Conservation (phyloP, 1,140 invertebrate species). For the Panagrolaimus sp. region DNA sequence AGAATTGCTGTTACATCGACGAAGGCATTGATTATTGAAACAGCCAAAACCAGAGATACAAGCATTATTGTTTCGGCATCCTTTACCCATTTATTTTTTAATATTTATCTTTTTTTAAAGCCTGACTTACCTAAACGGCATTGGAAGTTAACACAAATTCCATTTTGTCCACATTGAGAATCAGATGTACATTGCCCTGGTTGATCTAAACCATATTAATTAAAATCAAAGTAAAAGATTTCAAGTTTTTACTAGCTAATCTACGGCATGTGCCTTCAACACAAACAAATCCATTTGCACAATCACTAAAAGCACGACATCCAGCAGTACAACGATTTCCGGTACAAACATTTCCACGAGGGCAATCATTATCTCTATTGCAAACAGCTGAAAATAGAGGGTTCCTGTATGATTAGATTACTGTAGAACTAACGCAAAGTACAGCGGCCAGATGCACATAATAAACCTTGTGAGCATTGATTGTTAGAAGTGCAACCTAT, state of each 20-base stretch:
- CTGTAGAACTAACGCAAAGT: not conserved
- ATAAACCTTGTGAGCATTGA: not conserved
- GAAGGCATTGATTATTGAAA: not conserved
- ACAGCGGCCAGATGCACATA: not conserved
- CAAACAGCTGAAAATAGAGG: not conserved
- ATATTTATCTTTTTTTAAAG: not conserved
- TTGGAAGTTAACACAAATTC: not conserved
- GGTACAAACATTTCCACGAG: not conserved
- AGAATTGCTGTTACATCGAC: not conserved
- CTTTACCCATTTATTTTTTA: not conserved
- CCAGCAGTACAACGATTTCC: not conserved
- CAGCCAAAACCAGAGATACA: not conserved
- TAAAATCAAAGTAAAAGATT: no score
- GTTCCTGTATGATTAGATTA: no score
- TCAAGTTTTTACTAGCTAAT: not conserved
- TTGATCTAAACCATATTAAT: no score
- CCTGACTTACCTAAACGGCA: constrained; percentile 3
- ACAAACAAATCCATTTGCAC: not conserved
- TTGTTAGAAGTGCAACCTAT: not conserved
- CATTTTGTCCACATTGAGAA: not conserved
- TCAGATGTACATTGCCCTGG: not conserved
- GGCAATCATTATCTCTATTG: not conserved
- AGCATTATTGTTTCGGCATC: constrained; percentile 6
- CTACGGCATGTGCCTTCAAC: not conserved
- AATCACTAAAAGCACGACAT: constrained; percentile 2